Conservation (phyloP, 2,797 vertebrate genomes). For the Setipinna tenuifilis region DNA sequence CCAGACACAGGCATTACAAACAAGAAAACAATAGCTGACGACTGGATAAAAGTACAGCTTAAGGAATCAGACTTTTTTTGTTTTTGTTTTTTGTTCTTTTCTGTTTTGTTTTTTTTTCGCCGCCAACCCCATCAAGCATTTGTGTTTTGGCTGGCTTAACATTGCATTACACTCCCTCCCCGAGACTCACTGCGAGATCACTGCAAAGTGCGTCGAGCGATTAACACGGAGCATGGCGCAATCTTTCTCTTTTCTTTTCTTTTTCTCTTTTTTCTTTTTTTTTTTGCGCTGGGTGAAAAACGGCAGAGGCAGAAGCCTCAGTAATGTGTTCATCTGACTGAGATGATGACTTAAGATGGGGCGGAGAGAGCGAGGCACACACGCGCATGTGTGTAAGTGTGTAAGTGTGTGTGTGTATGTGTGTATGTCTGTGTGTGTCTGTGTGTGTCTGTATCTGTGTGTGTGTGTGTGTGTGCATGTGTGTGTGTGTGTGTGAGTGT, state of each 20-base stretch:
- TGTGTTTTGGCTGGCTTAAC: background rate
- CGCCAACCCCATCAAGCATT: background rate
- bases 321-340: slow-evolving; percentile 18
- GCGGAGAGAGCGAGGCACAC: background rate
- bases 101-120: background rate
- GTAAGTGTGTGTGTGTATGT: too few species aligned
- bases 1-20: background rate
- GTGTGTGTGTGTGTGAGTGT: too few species aligned
- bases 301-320: background rate
- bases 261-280: too few species aligned
- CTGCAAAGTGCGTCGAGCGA: background rate
- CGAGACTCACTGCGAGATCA: background rate
- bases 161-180: too few species aligned
- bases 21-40: background rate
- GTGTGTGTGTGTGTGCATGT: too few species aligned
- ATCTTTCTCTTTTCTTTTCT: background rate
- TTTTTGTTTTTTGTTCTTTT: background rate
- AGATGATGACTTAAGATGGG: slow-evolving; percentile 18
- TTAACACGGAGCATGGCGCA: background rate
- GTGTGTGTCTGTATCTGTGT: too few species aligned
- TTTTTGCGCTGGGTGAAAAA: too few species aligned
- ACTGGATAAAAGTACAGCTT: background rate
- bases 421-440: too few species aligned
- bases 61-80: background rate
- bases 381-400: too few species aligned